Percentiles rank a stretch among this genome's conserved stretches.
Conservation (phyloP, 1,140 invertebrate genomes). For the Trichonephila inaurata region DNA sequence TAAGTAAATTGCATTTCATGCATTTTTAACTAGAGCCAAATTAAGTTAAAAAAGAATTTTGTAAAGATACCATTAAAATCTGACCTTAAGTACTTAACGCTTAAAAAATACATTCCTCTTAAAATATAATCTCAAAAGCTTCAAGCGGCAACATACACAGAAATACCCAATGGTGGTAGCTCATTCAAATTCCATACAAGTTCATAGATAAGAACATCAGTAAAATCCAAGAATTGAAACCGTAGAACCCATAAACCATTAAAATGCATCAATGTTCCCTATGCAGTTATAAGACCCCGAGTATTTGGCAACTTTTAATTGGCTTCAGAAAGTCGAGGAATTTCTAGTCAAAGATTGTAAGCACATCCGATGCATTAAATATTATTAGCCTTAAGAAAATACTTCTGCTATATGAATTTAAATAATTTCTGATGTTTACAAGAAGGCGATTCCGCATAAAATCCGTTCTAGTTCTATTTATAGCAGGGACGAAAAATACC, state of each 20-base stretch:
- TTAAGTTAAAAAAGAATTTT: background rate
- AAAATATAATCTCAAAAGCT: background rate
- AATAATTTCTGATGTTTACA: background rate
- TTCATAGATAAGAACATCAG: background rate
- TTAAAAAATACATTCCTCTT: background rate
- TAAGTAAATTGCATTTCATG: background rate
- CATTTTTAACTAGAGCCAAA: background rate
- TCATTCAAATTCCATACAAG: background rate
- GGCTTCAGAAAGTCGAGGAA: slow-evolving; percentile 6
- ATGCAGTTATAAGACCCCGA: background rate
- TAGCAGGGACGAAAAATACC: background rate
- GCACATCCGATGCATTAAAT: background rate
- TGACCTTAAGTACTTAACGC: background rate
- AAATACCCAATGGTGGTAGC: background rate
- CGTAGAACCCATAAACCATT: background rate
- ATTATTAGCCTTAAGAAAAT: background rate
- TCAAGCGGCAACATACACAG: background rate
- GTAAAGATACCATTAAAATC: too few species aligned
- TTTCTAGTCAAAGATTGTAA: background rate
- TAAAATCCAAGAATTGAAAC: background rate
- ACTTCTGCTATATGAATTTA: background rate
- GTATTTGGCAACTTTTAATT: slow-evolving; percentile 29
- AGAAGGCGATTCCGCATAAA: background rate
- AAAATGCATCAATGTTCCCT: background rate
- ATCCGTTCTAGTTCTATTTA: background rate